Evolutionary conservation across 2,113 vertebrate species (phyloP), one percentile per base, ranked within the genome.

Genomic region (Salvelinus fontinalis): DNA sequence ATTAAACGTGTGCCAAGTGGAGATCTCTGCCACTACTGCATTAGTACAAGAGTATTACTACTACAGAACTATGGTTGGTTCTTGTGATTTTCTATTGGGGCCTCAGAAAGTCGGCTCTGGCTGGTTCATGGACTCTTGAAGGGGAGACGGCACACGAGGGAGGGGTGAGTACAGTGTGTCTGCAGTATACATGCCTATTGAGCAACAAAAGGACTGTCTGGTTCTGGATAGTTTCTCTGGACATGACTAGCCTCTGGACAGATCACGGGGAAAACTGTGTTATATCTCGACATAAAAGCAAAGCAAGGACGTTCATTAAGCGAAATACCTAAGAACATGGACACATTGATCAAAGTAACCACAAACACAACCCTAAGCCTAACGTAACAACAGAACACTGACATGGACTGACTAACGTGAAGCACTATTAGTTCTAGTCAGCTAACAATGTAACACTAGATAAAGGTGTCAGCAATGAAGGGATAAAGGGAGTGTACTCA

Each of bases 161-260:
- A 86, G 75, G 79, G 84, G 84, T 83, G 74, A 83, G 84, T 79
- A 70, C 59, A 3, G 3, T 57, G 26, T 49, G 49, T 54, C 51
- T 16, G 51, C 14, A 54, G 18, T 51, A 16, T 1, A 16, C 16
- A 51, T 51, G 49, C 49, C 60, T 64, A 16, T 22, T 64, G 20
- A n/a, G 6, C 20, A 2, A 22, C 60, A 64, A 11, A n/a, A 60
- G 67, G 31, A 34, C 67, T 69, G 34, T 22, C 13, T 62, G 59
- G 5, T 22, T 62, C n/a, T 49, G 44, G 44, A 62, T 9, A 22
- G 39, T 70, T 48, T 49, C 20, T 70, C 14, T 49, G 34, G 18
- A 9, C n/a, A 62, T 8, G 39, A n/a, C 18, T 2, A n/a, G 31
- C 31, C 67, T 67, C 24, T 27, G 26, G 65, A 3, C 65, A 67